Base-by-base conservation (phyloP, 2,888 invertebrate genomes). In the Dendrolimus houi region DNA sequence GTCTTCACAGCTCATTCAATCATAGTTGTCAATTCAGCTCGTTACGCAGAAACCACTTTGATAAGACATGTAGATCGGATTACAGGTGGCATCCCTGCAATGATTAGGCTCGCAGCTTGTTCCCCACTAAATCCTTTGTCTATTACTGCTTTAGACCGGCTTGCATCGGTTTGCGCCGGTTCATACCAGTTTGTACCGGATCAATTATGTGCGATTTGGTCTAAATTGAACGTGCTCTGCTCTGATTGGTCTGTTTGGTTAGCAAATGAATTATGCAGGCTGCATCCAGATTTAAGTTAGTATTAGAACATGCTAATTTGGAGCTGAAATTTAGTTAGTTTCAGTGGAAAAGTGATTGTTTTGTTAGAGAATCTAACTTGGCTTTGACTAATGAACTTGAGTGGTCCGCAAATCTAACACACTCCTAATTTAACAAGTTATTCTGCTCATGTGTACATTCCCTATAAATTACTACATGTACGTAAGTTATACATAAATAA, bases 51-150 rank as follows among this genome's bases (percentile, higher is more conserved):
- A 77, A 75, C 77, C 69, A 73, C 83, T 85, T 84, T 85, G 83
- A 83, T 85, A 85, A 84, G 83, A 82, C 77, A 85, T 85, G 83
- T 71, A 85, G 77, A 85, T 84, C 64, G 74, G 72, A 81, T 85
- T 84, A 82, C 70, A 64, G 62, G 71, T 67, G 68, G 75, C 74
- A 76, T 60, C 75, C 71, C 72, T 71, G 65, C 72, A 69, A 69
- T 75, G 69, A 79, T 78, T 77, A 72, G 74, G 70, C 72, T 71
- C 69, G 69, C 70, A 73, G 75, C 74, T 74, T 75, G 76, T 77
- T 70, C 66, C 47, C 47, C 9, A 8, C 47, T 47, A 80, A 82
- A 73, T 77, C 80, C 81, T 82, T 83, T 81, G 81, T 83, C 80
- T 80, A 80, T 78, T 73, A 73, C 69, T 70, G 61, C 62, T 63